These are phyloP conservation scores for Tetramorium simillimum DNA, from an alignment of 1,140 invertebrate genomes.

Conservation along the genomic window DNA sequence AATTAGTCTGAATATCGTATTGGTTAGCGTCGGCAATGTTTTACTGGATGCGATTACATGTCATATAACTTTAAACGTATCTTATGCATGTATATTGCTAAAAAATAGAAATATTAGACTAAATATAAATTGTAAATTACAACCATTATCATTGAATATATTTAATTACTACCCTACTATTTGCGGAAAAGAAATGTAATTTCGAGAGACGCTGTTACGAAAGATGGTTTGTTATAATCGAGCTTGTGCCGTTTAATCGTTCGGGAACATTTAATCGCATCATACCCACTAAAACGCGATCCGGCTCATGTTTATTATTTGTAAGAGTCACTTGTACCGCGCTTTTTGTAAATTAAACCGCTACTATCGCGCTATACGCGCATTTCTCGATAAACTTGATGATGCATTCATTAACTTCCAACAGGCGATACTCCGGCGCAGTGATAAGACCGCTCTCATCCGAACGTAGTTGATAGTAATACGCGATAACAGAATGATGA, in stretches of 20 bases:
- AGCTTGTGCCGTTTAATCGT: constrained; percentile 36
- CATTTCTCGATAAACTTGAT: constrained; percentile 60
- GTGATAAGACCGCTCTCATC: constrained; percentile 31
- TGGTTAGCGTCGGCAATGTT: background rate
- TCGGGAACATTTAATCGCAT: constrained; percentile 22
- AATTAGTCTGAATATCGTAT: constrained; percentile 7
- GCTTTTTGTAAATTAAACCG: constrained; percentile 56
- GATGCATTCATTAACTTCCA: constrained; percentile 60
- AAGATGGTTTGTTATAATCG: constrained; percentile 44
- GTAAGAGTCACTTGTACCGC: constrained; percentile 20
- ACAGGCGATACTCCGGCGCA: constrained; percentile 14
- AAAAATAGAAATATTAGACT: background rate
- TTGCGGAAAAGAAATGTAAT: background rate
- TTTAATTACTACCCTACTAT: background rate
- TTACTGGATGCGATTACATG: background rate
- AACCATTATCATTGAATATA: constrained; percentile 2
- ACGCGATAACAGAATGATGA: constrained; percentile 44
- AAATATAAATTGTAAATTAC: background rate
- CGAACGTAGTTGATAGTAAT: constrained; percentile 34
- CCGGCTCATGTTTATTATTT: constrained; percentile 45
- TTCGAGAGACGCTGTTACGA: background rate
- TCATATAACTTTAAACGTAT: background rate
- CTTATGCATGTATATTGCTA: background rate
- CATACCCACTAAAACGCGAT: background rate
- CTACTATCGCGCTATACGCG: constrained; percentile 39